A percentile compares a stretch with the other conserved stretches of the same genome.
phyloP scores from a whole-genome alignment of 2,888 invertebrate species.

The Drosophila imparisetae region DNA sequence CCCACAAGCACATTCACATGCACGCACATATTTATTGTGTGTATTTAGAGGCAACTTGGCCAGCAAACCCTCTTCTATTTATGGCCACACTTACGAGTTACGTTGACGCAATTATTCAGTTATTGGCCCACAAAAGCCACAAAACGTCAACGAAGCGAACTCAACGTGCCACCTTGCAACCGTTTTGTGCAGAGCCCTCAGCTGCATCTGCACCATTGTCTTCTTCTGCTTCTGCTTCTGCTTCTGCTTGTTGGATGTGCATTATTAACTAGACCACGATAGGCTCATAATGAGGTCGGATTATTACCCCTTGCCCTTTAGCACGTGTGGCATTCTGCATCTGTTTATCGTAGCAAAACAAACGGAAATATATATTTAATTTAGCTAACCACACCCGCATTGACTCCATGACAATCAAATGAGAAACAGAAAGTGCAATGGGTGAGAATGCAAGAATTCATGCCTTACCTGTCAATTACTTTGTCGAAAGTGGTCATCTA shows the following conservation, averaged over 20 bases:
- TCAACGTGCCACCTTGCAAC: conserved; percentile 2
- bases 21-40: not conserved
- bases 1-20: conserved; percentile 4
- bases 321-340: conserved; percentile 47
- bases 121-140: conserved; percentile 73
- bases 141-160: conserved; percentile 53
- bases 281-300: conserved; percentile 75
- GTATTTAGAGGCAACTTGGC: conserved; percentile 13
- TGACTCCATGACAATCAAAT: conserved; percentile 13
- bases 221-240: not conserved
- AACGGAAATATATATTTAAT: conserved; percentile 16
- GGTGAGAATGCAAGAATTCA: not conserved
- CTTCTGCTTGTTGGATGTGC: conserved; percentile 65
- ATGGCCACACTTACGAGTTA: conserved; percentile 31
- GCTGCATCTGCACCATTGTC: not conserved
- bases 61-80: conserved; percentile 33
- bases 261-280: conserved; percentile 77
- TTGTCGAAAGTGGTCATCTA: not conserved
- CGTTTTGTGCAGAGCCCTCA: conserved; percentile 37
- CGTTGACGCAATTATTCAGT: conserved; percentile 69
- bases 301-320: conserved; percentile 45
- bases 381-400: conserved; percentile 8
- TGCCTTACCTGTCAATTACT: not conserved
- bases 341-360: conserved; percentile 10
- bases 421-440: not conserved